Base-by-base conservation (phyloP, 2,888 invertebrate genomes). In the Trimorus sp. region DNA sequence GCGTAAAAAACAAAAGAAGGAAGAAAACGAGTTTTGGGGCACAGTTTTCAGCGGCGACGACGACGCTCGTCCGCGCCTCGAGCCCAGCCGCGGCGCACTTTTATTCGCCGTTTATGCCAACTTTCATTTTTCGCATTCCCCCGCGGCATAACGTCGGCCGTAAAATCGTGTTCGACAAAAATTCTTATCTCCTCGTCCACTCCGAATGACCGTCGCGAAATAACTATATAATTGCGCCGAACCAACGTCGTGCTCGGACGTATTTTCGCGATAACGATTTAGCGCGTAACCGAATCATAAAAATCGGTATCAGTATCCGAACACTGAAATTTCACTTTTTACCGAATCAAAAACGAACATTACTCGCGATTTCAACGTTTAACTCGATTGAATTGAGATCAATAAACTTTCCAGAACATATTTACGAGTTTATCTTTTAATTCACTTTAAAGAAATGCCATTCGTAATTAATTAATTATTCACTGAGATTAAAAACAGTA, bases 11-110 rank as follows among this genome's bases (percentile, higher is more conserved):
- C 79, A 84, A 81, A 83, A 84, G 83, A 68, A 82, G 69, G 84
- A 75, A 79, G 83, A 76, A 82, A 83, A 84, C 84, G 77, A 83
- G 84, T 84, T 84, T 78, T 53, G 76, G 65, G 75, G 77, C 68
- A 79, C 74, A 63, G 75, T 83, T 74, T 74, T 75, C 79, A 79
- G 58, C 75, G 71, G 53, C 79, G 71, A 48, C 79, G 77, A 82
- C 79, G 79, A 74, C 76, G 79, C 68, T 77, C 58, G 60, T 53
- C 77, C 70, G 63, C 63, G 63, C 70, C 76, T 63, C 66, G 16
- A 37, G 49, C 48, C 54, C 54, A 77, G 49, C 26, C 26, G 26
- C 60, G 49, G 38, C 54, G 70, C 56, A 80, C 71, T 77, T 83
- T 83, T 77, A 77, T 79, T 80, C 63, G 65, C 77, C 73, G 26